These are phyloP conservation scores for Origma solitaria DNA, from an alignment of 2,113 vertebrate species.

Conservation along the genomic window DNA sequence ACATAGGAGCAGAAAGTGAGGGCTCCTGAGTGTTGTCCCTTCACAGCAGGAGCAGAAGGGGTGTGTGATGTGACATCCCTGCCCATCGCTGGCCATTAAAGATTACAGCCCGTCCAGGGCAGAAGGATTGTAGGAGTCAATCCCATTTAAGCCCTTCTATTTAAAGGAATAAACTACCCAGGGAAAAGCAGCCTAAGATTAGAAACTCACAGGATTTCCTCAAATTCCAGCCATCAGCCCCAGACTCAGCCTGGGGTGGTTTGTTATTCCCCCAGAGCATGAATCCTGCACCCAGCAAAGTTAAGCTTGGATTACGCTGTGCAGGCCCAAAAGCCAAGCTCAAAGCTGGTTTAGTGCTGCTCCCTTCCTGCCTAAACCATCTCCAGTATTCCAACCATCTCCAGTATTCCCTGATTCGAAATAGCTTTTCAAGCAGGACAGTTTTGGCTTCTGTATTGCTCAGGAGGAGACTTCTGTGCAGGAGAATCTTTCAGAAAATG, in stretches of 20 bases:
- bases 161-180: conserved; percentile 43
- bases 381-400: not conserved
- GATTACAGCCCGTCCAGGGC: not conserved
- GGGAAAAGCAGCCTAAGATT: conserved; percentile 45
- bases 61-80: not conserved
- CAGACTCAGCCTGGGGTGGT: not conserved
- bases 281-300: not conserved
- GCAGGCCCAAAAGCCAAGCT: not conserved
- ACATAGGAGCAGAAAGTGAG: not conserved
- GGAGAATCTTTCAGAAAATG: not conserved
- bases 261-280: not conserved
- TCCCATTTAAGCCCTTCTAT: conserved; percentile 55
- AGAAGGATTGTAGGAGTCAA: conserved; percentile 36
- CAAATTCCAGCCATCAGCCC: not conserved
- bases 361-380: not conserved
- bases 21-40: not conserved
- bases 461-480: not conserved
- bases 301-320: not conserved
- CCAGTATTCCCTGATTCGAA: not conserved
- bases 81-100: not conserved
- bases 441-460: not conserved
- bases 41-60: not conserved
- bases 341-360: not conserved
- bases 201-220: conserved; percentile 51
- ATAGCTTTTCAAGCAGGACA: not conserved